A percentile compares a stretch with the other conserved stretches of the same genome.
These are phyloP conservation scores for Limenitis camilla DNA, from an alignment of 2,888 invertebrate species.

Conservation along the genomic window DNA sequence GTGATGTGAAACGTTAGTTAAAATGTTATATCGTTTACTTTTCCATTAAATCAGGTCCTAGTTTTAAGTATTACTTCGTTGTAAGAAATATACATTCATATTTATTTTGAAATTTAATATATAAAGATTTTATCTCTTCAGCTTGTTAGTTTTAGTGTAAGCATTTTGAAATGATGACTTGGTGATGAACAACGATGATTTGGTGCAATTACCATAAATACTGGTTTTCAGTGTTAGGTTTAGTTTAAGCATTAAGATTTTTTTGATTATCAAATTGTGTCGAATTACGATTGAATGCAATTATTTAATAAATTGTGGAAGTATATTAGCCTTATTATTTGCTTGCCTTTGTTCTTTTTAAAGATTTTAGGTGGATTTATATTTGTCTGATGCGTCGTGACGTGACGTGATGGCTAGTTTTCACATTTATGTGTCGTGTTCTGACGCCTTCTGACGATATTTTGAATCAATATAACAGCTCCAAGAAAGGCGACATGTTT, in stretches of 20 bases:
- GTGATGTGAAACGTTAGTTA: too few species aligned
- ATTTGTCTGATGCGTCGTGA: neutral
- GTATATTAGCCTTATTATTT: slow-evolving; percentile 38
- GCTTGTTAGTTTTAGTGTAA: slow-evolving; percentile 22
- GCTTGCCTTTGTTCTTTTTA: neutral
- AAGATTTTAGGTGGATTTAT: too few species aligned
- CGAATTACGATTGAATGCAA: slow-evolving; percentile 38
- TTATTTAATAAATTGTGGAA: slow-evolving; percentile 56
- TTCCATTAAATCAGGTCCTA: slow-evolving; percentile 20
- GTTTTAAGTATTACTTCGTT: slow-evolving; percentile 41
- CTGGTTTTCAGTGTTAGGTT: slow-evolving; percentile 42
- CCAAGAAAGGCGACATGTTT: too few species aligned
- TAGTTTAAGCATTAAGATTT: slow-evolving; percentile 12
- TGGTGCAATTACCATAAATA: slow-evolving; percentile 63
- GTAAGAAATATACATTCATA: slow-evolving; percentile 23
- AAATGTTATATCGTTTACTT: slow-evolving; percentile 4
- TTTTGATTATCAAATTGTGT: slow-evolving; percentile 31
- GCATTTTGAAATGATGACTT: slow-evolving; percentile 54
- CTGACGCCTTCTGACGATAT: too few species aligned
- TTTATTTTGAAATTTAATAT: slow-evolving; percentile 26
- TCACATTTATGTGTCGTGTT: too few species aligned
- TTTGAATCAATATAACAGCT: too few species aligned
- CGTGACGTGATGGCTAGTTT: neutral
- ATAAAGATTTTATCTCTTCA: slow-evolving; percentile 42
- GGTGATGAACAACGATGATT: too few species aligned